A percentile compares a stretch with the other conserved stretches of the same genome.
Conservation (phyloP, 1,140 invertebrate species). For the Drepana arcuata region DNA sequence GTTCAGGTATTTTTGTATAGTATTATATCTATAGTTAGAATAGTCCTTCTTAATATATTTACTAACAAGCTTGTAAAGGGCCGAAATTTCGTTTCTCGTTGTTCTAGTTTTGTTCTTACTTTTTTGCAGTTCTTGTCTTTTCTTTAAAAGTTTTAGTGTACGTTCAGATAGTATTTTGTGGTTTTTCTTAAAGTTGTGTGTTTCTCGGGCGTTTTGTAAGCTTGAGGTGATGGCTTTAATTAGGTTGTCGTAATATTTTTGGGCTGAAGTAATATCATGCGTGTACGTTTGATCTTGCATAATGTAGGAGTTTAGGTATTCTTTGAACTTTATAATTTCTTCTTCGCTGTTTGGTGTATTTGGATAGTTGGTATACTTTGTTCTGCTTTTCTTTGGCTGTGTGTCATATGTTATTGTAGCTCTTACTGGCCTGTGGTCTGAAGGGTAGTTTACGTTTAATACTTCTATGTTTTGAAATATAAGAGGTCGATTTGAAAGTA, state of each 20-base stretch:
- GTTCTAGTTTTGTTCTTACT: neutral
- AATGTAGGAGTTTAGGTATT: neutral
- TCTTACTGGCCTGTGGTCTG: slow-evolving; percentile 1
- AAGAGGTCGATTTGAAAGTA: neutral
- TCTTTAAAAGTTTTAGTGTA: neutral
- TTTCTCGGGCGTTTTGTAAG: neutral
- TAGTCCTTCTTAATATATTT: neutral
- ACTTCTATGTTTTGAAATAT: neutral
- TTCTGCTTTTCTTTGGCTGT: neutral
- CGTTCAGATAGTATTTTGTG: neutral
- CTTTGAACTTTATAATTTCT: neutral
- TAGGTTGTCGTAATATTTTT: neutral
- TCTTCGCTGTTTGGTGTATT: neutral
- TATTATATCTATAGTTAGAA: slow-evolving; percentile 7
- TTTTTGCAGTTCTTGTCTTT: neutral
- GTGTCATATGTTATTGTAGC: neutral
- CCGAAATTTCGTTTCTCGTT: neutral
- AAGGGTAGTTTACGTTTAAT: neutral
- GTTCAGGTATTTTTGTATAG: slow-evolving; percentile 10
- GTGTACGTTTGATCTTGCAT: neutral
- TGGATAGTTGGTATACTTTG: neutral
- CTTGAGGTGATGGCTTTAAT: neutral
- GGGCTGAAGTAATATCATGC: neutral
- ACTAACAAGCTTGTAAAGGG: neutral
- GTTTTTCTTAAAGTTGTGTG: neutral